phyloP scores from a whole-genome alignment of 2,888 invertebrate genomes.

The Beris morrisii region DNA sequence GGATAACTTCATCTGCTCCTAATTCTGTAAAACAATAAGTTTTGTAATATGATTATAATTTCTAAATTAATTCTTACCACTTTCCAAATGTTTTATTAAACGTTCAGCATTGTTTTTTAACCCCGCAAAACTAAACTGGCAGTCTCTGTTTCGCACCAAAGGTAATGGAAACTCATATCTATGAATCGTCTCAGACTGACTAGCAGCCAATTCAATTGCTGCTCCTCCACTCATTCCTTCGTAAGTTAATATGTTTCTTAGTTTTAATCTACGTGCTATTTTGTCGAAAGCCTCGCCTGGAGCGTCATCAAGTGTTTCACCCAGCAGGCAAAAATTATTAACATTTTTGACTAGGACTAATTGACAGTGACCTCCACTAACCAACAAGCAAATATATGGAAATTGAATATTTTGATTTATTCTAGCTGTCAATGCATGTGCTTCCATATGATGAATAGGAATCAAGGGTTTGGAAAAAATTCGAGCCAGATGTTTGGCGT shows the following conservation, averaged over 20 bases:
- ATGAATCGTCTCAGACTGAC: conserved; percentile 58
- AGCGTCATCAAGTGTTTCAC: conserved; percentile 78
- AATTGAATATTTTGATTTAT: conserved; percentile 71
- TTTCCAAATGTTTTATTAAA: conserved; percentile 52
- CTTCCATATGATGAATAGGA: conserved; percentile 99
- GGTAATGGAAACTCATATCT: conserved; percentile 70
- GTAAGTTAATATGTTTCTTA: conserved; percentile 75
- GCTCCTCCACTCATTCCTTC: conserved; percentile 77
- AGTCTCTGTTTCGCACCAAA: conserved; percentile 68
- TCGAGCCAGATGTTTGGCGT: conserved; percentile 75
- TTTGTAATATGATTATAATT: neutral
- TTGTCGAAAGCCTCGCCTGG: conserved; percentile 96
- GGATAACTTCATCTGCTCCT: conserved; percentile 70
- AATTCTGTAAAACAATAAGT: conserved; percentile 52
- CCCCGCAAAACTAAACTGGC: conserved; percentile 91
- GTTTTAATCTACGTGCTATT: conserved; percentile 82
- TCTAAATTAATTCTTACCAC: conserved; percentile 40
- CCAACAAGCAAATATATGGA: conserved; percentile 85
- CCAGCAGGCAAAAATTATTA: conserved; percentile 77
- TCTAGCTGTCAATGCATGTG: conserved; percentile 89
- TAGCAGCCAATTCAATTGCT: conserved; percentile 83
- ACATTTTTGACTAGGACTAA: conserved; percentile 73
- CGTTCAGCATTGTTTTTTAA: conserved; percentile 65
- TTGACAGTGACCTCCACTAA: conserved; percentile 93
- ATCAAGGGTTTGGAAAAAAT: conserved; percentile 77